A percentile compares a stretch with the other conserved stretches of the same genome.
phyloP scores from a whole-genome alignment of 2,113 vertebrate genomes.

The Rhabdomys dilectus region DNA sequence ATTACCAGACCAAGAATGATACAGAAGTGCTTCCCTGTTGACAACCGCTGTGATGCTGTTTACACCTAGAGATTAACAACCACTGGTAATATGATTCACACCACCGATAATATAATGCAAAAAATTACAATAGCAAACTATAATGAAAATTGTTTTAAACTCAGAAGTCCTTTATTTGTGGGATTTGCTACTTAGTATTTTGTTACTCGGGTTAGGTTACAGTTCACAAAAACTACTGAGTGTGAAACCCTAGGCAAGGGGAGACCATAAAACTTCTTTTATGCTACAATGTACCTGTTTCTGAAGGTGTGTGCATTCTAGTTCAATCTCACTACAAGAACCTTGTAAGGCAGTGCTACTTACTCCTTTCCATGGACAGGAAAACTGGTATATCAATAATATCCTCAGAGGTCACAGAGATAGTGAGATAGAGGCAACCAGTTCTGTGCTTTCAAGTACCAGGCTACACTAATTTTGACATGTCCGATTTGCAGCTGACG shows the following conservation, averaged over 20 bases:
- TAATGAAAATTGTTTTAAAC: not conserved
- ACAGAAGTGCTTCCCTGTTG: not conserved
- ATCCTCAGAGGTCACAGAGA: not conserved
- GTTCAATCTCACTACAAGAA: not conserved
- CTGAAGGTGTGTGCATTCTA: not conserved
- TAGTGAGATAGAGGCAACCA: not conserved
- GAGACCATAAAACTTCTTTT: no score
- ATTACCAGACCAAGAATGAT: not conserved
- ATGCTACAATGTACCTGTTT: not conserved
- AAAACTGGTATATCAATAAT: not conserved
- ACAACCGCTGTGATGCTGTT: not conserved
- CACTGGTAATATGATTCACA: not conserved
- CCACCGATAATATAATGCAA: not conserved
- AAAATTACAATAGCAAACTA: not conserved
- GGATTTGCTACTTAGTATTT: not conserved
- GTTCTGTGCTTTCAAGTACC: not conserved
- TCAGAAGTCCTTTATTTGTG: not conserved
- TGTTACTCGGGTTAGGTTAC: not conserved
- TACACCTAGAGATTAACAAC: not conserved
- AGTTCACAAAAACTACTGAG: not conserved
- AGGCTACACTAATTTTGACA: not conserved
- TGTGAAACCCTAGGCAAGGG: not conserved
- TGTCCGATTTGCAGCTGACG: not conserved
- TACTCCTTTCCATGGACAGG: no score
- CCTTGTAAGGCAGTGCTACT: no score